Conservation (phyloP, 2,888 invertebrate genomes). For the Clistopyga incitator region DNA sequence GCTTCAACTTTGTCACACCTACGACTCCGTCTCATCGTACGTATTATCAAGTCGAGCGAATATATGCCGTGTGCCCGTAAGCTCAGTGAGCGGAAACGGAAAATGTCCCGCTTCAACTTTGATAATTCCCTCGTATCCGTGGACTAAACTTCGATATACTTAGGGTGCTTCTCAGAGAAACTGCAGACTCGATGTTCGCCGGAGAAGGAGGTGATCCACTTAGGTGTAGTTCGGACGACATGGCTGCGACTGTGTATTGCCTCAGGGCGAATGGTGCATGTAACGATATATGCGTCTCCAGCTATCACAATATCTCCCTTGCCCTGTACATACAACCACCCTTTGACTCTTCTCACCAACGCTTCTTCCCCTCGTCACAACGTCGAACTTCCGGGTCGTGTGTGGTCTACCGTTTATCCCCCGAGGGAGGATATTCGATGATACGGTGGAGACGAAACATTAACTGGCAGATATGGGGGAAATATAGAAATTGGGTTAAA, state of each 20-base stretch:
- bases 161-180: constrained; percentile 14
- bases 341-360: not conserved
- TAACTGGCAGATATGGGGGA: not conserved
- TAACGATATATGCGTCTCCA: constrained; percentile 1
- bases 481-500: constrained; percentile 14
- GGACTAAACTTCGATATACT: constrained; percentile 40
- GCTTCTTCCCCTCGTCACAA: not conserved
- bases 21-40: not conserved
- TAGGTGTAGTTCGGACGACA: constrained; percentile 55
- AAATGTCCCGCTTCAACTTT: constrained; percentile 51
- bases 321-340: not conserved
- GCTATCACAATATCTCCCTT: constrained; percentile 30
- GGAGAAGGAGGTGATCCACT: constrained; percentile 51
- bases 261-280: constrained; percentile 4
- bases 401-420: not conserved
- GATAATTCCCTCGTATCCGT: constrained; percentile 49
- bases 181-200: constrained; percentile 41
- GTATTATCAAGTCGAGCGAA: not conserved
- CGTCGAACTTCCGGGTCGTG: not conserved
- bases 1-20: not conserved
- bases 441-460: not conserved
- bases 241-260: constrained; percentile 6
- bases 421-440: constrained; percentile 8
- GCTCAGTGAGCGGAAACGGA: constrained; percentile 22
- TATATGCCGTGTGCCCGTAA: not conserved